phyloP scores from a whole-genome alignment of 2,888 invertebrate genomes.

The Megaustenia siamemsis region DNA sequence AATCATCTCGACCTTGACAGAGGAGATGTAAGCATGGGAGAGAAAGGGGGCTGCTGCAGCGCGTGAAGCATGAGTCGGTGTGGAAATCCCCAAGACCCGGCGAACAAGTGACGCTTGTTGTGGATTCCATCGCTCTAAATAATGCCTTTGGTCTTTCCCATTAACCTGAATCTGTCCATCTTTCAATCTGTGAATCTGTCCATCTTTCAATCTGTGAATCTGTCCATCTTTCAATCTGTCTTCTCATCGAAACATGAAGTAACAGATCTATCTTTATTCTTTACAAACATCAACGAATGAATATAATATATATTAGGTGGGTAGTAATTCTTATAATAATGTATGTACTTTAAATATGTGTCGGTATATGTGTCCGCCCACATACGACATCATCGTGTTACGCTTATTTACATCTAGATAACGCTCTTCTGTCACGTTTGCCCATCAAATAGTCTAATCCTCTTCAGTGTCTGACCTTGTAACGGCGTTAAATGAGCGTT shows the following conservation, averaged over 20 bases:
- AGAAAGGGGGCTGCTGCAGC: background rate
- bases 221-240: background rate
- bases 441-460: too few relatives aligned
- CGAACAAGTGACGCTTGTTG: background rate
- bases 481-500: too few relatives aligned
- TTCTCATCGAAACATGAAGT: background rate
- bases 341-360: too few relatives aligned
- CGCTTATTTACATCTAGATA: too few relatives aligned
- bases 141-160: background rate
- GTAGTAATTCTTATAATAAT: too few relatives aligned
- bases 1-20: conserved; percentile 38
- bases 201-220: background rate
- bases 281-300: too few relatives aligned
- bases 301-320: too few relatives aligned
- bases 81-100: conserved; percentile 27
- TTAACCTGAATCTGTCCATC: background rate
- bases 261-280: too few relatives aligned
- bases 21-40: conserved; percentile 22
- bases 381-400: too few relatives aligned
- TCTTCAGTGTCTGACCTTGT: too few relatives aligned
- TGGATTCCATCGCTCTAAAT: conserved; percentile 10
- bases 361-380: too few relatives aligned
- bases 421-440: too few relatives aligned
- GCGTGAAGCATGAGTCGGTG: conserved; percentile 23
- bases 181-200: background rate